Base-by-base conservation (phyloP, 2,797 vertebrate genomes). In the Erithacus rubecula region DNA sequence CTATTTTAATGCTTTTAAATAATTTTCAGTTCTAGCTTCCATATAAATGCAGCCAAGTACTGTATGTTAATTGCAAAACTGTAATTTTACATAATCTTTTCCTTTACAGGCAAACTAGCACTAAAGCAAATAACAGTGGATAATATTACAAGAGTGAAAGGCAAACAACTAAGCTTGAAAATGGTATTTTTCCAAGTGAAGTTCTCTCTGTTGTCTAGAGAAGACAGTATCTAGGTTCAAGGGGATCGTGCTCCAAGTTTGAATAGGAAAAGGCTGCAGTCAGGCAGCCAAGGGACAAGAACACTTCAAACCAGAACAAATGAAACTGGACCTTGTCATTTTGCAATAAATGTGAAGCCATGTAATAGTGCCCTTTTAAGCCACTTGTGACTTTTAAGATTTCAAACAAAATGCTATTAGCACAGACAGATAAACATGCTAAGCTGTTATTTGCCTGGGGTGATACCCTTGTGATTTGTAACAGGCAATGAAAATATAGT, bases 331-430 rank as follows among this genome's bases (percentile, higher is more conserved):
- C 97, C 87, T 26, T 89, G 92, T 94, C 95, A 96, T 96, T 97
- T 96, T 95, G 92, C 90, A 97, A 88, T 96, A 96, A 97, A 95
- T 16, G 30, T 49, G 74, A 95, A 96, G 96, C 89, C 89, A 13
- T 84, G 92, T 96, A 95, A 97, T 71, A 89, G 94, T 89, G 96
- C 95, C 97, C 97, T 98, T 98, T 97, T 91, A 97, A 98, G 95
- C 97, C 96, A 96, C 97, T 97, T 97, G 96, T 96, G 96, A 97
- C 94, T 97, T 97, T 96, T 92, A 97, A 97, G 97, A 93, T 94
- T 98, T 97, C 96, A 98, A 96, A 97, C 97, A 93, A 97, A 98
- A 97, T 81, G 96, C 94, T 97, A 94, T 97, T 97, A 97, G 87
- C 92, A 69, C 93, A 97, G 96, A 97, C 94, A 98, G 97, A 98